Percentiles rank a stretch among this genome's conserved stretches.
Conservation (phyloP, 2,113 vertebrate species). For the Bostrychus sinensis region DNA sequence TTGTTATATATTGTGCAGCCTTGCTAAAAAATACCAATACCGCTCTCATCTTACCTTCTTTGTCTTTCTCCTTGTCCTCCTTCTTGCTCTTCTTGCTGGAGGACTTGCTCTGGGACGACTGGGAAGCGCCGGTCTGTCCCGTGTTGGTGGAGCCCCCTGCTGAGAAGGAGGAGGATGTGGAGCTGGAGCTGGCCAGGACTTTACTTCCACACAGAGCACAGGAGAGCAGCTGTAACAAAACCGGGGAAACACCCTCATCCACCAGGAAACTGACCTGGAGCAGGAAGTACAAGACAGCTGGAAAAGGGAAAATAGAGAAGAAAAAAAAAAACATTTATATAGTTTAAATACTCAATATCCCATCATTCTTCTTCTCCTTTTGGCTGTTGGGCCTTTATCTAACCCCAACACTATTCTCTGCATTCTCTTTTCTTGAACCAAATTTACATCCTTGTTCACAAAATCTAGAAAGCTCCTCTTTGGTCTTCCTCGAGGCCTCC, state of each 20-base stretch:
- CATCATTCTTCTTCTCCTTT: too few relatives aligned
- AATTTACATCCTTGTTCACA: too few relatives aligned
- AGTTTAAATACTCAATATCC: too few relatives aligned
- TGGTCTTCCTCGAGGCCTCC: too few relatives aligned
- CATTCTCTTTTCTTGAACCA: too few relatives aligned
- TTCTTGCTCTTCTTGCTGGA: conserved; percentile 98
- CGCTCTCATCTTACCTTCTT: conserved; percentile 88
- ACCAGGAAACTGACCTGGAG: conserved; percentile 98
- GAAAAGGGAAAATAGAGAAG: neutral
- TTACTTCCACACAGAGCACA: conserved; percentile 97
- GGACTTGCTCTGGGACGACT: conserved; percentile 90
- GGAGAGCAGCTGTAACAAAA: conserved; percentile 94
- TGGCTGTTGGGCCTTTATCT: too few relatives aligned
- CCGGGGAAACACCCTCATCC: conserved; percentile 94
- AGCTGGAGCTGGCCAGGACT: conserved; percentile 85
- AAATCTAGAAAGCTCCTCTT: too few relatives aligned
- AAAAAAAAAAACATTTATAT: too few relatives aligned
- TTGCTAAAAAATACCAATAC: too few relatives aligned
- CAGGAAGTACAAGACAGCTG: conserved; percentile 97
- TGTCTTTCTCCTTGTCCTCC: conserved; percentile 96
- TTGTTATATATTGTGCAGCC: too few relatives aligned
- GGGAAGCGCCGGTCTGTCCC: conserved; percentile 81
- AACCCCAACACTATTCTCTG: too few relatives aligned
- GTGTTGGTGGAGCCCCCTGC: conserved; percentile 63
- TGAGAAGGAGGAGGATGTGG: conserved; percentile 62